Conservation (phyloP, 2,113 vertebrate species). For the Strix uralensis region DNA sequence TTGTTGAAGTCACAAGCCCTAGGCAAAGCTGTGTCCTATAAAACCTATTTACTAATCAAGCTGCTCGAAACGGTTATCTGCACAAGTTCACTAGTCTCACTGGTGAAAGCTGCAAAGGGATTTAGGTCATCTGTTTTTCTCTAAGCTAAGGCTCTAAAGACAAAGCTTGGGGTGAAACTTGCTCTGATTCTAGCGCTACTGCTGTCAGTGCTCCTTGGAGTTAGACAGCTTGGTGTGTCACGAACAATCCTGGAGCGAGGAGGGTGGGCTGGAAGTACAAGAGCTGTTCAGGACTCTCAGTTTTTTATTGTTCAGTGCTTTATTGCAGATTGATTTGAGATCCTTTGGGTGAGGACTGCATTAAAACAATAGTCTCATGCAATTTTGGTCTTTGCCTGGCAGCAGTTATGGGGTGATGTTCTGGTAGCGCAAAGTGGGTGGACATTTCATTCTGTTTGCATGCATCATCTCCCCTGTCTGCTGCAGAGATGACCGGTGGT, state of each 20-base stretch:
- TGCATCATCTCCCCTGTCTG: neutral
- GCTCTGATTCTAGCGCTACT: neutral
- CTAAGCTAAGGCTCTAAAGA: neutral
- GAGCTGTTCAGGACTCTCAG: neutral
- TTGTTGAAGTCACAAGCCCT: neutral
- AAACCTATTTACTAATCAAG: neutral
- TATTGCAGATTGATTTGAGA: neutral
- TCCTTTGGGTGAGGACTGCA: neutral
- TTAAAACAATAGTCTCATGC: neutral
- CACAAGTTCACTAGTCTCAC: neutral
- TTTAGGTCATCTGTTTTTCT: neutral
- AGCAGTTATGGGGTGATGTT: neutral
- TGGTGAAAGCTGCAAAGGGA: neutral
- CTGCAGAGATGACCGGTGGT: neutral
- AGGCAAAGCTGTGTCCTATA: constrained; percentile 2
- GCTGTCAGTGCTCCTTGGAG: neutral
- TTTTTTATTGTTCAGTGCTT: neutral
- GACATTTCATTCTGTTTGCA: neutral
- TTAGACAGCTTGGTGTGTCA: too few relatives aligned
- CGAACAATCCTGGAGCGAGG: neutral
- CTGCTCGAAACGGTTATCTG: neutral
- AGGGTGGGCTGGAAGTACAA: neutral
- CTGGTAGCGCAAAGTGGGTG: neutral
- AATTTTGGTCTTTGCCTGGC: neutral
- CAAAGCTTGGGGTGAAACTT: neutral